These are phyloP conservation scores for Pristiophorus japonicus DNA, from an alignment of 2,113 vertebrate species.

Conservation along the genomic window DNA sequence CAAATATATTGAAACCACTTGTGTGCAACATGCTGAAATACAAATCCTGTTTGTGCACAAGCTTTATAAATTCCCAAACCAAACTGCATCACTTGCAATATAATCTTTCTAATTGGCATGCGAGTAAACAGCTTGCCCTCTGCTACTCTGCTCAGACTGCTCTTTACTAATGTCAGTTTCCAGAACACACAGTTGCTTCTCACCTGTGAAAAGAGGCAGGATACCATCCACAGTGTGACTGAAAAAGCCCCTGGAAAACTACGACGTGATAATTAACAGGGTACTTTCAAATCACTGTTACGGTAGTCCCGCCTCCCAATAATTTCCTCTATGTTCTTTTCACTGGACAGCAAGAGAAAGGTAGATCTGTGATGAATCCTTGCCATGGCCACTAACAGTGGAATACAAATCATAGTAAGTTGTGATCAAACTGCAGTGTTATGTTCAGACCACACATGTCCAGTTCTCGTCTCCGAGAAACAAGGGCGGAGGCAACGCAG, in stretches of 20 bases:
- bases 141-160: not conserved
- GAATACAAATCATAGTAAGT: not conserved
- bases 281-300: not conserved
- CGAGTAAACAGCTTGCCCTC: not conserved
- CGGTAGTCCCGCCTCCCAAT: not conserved
- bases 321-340: not conserved
- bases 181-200: not conserved
- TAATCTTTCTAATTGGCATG: not conserved
- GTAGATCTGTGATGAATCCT: too few species aligned
- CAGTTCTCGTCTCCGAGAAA: not conserved
- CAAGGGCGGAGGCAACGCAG: not conserved
- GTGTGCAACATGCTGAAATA: not conserved
- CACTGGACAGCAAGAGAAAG: too few species aligned
- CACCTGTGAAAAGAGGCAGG: not conserved
- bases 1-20: not conserved
- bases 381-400: not conserved
- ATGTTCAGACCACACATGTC: not conserved
- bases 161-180: not conserved
- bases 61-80: not conserved
- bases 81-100: not conserved
- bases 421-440: not conserved
- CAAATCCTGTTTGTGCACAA: not conserved
- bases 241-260: not conserved
- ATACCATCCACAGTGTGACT: not conserved
- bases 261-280: not conserved